Evolutionary conservation across 2,113 vertebrate species (phyloP).

Genomic region (Furnarius figulus): DNA sequence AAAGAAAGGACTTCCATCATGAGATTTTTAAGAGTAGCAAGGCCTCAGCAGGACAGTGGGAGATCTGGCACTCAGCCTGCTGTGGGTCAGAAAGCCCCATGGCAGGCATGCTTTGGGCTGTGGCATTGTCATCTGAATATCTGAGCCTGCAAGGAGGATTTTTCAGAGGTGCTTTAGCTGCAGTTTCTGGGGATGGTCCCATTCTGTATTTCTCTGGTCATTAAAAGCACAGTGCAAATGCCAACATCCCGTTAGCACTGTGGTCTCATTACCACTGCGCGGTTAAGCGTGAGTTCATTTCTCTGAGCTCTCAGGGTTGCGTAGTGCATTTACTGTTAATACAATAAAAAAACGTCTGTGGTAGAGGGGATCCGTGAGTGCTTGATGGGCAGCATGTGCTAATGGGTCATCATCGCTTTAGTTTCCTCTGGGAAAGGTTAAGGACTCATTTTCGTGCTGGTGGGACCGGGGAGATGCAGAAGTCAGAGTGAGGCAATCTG

Average conservation of each 20-base stretch:
- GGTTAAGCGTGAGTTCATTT: not conserved
- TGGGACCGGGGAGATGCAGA: not conserved
- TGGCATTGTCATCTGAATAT: not conserved
- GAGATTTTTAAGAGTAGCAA: not conserved
- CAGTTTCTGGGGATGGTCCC: rapidly evolving
- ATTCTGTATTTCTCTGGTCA: not conserved
- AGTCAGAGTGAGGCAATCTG: not conserved
- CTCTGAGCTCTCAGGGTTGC: not conserved
- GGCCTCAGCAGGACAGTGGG: not conserved
- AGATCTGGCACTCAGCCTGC: not conserved
- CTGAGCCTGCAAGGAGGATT: not conserved
- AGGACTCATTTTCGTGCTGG: not conserved
- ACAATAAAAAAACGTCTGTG: rapidly evolving
- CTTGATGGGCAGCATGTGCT: not conserved
- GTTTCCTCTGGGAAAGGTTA: not conserved
- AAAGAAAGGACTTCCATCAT: not conserved
- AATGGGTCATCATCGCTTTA: not conserved
- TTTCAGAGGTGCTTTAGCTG: not conserved
- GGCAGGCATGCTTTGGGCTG: rapidly evolving
- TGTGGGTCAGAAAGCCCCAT: not conserved
- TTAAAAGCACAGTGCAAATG: not conserved
- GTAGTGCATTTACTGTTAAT: not conserved
- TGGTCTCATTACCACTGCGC: rapidly evolving
- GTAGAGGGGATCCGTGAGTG: not conserved
- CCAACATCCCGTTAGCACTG: not conserved